Evolutionary conservation across 1,140 invertebrate genomes (phyloP), one percentile per base, ranked within the genome.

Genomic region (Cecropterus lyciades): DNA sequence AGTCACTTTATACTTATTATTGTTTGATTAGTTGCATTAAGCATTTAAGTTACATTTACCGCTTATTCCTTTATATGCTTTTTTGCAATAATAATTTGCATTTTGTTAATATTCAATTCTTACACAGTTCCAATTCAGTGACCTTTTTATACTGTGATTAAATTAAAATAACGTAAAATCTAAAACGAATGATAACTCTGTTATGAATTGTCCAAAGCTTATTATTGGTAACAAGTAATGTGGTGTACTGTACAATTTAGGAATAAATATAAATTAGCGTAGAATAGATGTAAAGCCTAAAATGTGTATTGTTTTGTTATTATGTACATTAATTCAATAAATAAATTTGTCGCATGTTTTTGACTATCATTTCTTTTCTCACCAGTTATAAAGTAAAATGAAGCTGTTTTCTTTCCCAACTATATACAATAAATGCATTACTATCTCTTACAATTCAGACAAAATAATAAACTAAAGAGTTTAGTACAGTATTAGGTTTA

Each of bases 241-340:
- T 57, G 55, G 17, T 57, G 55, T 43, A 45, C 55, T 57, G 55
- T 57, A 43, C 53, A 51, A 51, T 51, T 51, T 56, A 56, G 53
- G 53, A 13, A 56, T 17, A 40, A 17, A 42, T 7, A 56, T 42
- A 48, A 65, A 45, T 46, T 20, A 60, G 46, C 55, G 20, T 66
- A 66, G 65, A 43, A 62, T 70, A 66, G 51, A 66, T 9, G 52
- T 69, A 64, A 57, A 60, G 62, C 59, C 65, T 60, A 62, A 56
- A 66, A 57, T 70, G 51, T 72, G 62, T 70, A 70, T 72, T 69
- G 62, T 77, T 65, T 56, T 77, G 70, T 77, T 72, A 72, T 40
- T 63, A 69, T 65, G 66, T 75, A 75, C 65, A 75, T 55, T 74
- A 69, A 74, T 60, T 75, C 59, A 77, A 75, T 77, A 77, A 77